A percentile compares a stretch with the other conserved stretches of the same genome.
Conservation (phyloP, 1,140 invertebrate species). For the Euglossa dilemma region DNA sequence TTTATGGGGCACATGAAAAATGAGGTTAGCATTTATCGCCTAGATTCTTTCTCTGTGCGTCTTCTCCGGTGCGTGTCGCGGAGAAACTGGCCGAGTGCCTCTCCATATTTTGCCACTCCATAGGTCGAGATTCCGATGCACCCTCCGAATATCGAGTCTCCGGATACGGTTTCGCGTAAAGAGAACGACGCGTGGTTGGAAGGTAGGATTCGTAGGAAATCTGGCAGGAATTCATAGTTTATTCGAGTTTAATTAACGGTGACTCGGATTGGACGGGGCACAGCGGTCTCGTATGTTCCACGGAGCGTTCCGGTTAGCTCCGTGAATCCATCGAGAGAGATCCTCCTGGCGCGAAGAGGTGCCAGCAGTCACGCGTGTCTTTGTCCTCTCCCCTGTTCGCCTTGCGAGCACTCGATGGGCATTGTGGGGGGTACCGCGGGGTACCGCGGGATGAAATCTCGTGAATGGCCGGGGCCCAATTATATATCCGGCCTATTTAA, state of each 20-base stretch:
- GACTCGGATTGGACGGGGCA: no score
- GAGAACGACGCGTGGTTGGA: no score
- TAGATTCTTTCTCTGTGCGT: slow-evolving; percentile 39
- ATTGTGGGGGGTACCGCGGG: slow-evolving; percentile 47
- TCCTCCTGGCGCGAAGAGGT: neutral
- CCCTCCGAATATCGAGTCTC: neutral
- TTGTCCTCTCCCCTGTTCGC: slow-evolving; percentile 37
- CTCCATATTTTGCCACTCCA: slow-evolving; percentile 80
- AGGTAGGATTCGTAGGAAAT: no score
- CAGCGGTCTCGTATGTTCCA: no score
- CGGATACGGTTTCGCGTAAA: no score
- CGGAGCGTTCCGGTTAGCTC: neutral
- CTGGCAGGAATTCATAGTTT: no score
- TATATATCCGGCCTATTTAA: slow-evolving; percentile 67
- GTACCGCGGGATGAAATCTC: slow-evolving; percentile 42
- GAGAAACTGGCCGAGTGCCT: slow-evolving; percentile 44
- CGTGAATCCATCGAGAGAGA: neutral
- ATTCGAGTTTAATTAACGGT: no score
- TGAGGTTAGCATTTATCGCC: slow-evolving; percentile 73
- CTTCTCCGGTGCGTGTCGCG: slow-evolving; percentile 37
- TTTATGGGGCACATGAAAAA: slow-evolving; percentile 77
- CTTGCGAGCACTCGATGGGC: slow-evolving; percentile 42
- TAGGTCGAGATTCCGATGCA: slow-evolving; percentile 23
- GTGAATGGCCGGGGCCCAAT: slow-evolving; percentile 65
- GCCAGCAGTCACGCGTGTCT: slow-evolving; percentile 35